phyloP scores from a whole-genome alignment of 1,140 invertebrate genomes.

The Elymnias hypermnestra region DNA sequence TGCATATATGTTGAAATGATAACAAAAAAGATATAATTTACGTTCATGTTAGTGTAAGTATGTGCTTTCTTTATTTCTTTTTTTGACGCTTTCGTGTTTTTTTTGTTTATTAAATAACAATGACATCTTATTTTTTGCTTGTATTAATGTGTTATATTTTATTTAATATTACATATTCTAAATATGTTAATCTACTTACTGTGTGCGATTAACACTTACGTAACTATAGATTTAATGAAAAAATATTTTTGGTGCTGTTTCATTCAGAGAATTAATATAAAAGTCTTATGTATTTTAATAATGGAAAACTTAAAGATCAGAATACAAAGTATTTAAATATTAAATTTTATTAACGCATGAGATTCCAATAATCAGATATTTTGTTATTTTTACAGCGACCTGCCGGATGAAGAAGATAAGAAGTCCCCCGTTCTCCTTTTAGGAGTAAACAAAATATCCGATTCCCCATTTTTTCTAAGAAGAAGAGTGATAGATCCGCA shows the following conservation, averaged over 20 bases:
- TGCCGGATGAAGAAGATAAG: constrained; percentile 68
- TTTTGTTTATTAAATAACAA: constrained; percentile 8
- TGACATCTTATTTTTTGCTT: no score
- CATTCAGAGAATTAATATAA: no score
- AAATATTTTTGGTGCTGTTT: no score
- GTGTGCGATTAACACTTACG: no score
- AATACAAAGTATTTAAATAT: no score
- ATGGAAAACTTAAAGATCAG: no score
- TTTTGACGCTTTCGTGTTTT: constrained; percentile 1
- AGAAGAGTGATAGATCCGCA: constrained; percentile 53
- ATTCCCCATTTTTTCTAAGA: constrained; percentile 57
- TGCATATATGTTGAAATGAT: not conserved
- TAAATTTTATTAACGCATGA: not conserved
- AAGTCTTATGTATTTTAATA: no score
- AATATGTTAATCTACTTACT: no score
- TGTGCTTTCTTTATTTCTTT: constrained; percentile 11
- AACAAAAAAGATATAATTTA: not conserved
- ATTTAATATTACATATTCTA: no score
- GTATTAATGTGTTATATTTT: constrained; percentile 7
- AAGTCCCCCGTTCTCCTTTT: constrained; percentile 65
- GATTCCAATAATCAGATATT: not conserved
- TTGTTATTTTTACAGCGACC: constrained; percentile 56
- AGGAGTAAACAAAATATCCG: constrained; percentile 66
- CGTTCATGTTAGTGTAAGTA: constrained; percentile 18
- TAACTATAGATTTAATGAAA: no score